These are phyloP conservation scores for Iselma pallidipennis DNA, from an alignment of 2,888 invertebrate genomes.

Conservation along the genomic window DNA sequence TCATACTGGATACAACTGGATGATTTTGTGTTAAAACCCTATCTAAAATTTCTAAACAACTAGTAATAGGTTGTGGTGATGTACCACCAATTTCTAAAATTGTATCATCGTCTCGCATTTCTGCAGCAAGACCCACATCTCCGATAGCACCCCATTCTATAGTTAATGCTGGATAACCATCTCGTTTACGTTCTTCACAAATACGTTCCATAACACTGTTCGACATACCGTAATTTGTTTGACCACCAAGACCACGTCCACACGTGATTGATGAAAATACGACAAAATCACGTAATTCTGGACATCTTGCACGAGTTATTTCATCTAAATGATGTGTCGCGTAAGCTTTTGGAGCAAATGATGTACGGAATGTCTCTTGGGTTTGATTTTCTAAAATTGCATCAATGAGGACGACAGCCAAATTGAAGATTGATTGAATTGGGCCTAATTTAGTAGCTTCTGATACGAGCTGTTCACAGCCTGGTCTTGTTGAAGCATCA, in stretches of 20 bases:
- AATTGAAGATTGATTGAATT: slow-evolving; percentile 87
- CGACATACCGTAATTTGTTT: slow-evolving; percentile 88
- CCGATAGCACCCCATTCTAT: too few species aligned
- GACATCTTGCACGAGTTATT: slow-evolving; percentile 40
- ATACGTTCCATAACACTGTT: slow-evolving; percentile 88
- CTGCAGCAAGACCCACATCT: slow-evolving; percentile 70
- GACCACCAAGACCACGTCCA: slow-evolving; percentile 89
- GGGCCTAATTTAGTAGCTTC: slow-evolving; percentile 67
- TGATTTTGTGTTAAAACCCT: too few species aligned
- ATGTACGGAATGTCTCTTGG: slow-evolving; percentile 69
- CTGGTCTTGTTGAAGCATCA: slow-evolving; percentile 71
- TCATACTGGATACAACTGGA: too few species aligned
- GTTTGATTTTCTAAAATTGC: too few species aligned
- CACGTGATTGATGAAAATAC: slow-evolving; percentile 91
- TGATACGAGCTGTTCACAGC: slow-evolving; percentile 71
- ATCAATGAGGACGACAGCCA: slow-evolving; percentile 81
- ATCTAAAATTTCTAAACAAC: too few species aligned
- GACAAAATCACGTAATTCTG: slow-evolving; percentile 70
- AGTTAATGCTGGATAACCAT: too few species aligned
- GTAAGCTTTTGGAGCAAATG: slow-evolving; percentile 77
- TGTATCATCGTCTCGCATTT: slow-evolving; percentile 56
- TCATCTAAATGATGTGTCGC: slow-evolving; percentile 80
- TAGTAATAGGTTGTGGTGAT: slow-evolving; percentile 68
- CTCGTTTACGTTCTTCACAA: too few species aligned
- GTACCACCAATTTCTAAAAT: slow-evolving; percentile 63